Percentiles rank a stretch among this genome's conserved stretches.
Conservation (phyloP, 2,888 invertebrate genomes). For the Biston stratarius region DNA sequence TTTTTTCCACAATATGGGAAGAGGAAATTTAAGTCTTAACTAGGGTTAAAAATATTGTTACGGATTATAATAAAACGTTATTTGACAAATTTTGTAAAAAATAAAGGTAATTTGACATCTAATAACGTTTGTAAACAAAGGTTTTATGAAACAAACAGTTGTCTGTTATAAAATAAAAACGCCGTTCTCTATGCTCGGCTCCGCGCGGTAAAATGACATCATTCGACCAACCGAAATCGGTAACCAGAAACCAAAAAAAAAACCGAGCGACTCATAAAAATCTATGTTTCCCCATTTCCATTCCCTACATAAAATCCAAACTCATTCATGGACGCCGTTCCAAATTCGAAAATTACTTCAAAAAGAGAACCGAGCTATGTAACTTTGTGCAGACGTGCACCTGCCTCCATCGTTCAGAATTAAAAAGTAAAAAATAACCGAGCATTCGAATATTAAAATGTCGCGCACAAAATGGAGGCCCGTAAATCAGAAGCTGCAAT, state of each 20-base stretch:
- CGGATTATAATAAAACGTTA: no score
- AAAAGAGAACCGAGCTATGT: slow-evolving; percentile 50
- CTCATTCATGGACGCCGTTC: slow-evolving; percentile 65
- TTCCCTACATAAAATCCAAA: slow-evolving; percentile 58
- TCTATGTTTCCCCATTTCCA: slow-evolving; percentile 64
- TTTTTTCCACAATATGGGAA: no score
- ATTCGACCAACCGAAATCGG: slow-evolving; percentile 33
- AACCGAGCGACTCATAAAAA: slow-evolving; percentile 54
- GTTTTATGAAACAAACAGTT: slow-evolving; percentile 26
- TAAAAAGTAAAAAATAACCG: slow-evolving; percentile 68
- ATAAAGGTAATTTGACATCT: background rate
- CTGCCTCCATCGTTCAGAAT: slow-evolving; percentile 74
- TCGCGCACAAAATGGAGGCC: slow-evolving; percentile 76
- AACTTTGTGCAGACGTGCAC: slow-evolving; percentile 66
- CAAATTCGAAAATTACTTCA: slow-evolving; percentile 69
- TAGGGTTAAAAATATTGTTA: no score
- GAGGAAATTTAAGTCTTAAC: no score
- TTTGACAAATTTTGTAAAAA: background rate
- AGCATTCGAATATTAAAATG: slow-evolving; percentile 79
- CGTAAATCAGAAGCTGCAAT: slow-evolving; percentile 81
- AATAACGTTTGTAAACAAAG: slow-evolving; percentile 28
- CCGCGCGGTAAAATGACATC: slow-evolving; percentile 33
- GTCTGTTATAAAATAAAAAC: slow-evolving; percentile 26
- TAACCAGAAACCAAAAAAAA: slow-evolving; percentile 40
- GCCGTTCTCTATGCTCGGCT: slow-evolving; percentile 23